Percentiles rank a stretch among this genome's conserved stretches.
Conservation (phyloP, 2,888 invertebrate genomes). For the Leucophenga montana region DNA sequence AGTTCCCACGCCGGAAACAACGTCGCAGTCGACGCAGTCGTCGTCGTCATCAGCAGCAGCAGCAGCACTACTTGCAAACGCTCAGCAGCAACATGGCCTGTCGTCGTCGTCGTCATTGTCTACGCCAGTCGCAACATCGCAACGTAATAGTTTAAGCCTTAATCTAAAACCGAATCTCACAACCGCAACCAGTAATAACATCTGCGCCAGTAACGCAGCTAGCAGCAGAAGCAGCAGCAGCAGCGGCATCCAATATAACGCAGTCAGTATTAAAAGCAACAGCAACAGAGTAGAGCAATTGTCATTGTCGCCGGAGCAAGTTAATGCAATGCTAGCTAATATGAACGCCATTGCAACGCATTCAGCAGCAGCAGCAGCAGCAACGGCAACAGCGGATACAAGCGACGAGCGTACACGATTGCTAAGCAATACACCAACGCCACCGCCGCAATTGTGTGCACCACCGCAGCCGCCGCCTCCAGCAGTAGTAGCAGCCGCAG, state of each 20-base stretch:
- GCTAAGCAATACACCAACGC: slow-evolving; percentile 51
- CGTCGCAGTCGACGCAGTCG: slow-evolving; percentile 29
- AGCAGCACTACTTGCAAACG: not conserved
- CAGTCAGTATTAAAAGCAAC: slow-evolving; percentile 10
- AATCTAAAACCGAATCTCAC: slow-evolving; percentile 42
- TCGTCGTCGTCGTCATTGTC: too few relatives aligned
- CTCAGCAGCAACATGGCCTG: slow-evolving; percentile 14
- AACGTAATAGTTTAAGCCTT: slow-evolving; percentile 26
- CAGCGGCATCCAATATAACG: not conserved
- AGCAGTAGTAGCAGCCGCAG: slow-evolving; percentile 26
- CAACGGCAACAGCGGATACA: slow-evolving; percentile 35
- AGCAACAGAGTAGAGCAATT: not conserved
- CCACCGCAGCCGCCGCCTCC: slow-evolving; percentile 42
- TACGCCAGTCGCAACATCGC: not conserved
- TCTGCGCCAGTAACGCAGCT: slow-evolving; percentile 22
- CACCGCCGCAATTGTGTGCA: slow-evolving; percentile 41
- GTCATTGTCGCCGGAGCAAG: not conserved
- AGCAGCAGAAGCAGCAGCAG: not conserved
- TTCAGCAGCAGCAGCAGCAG: slow-evolving; percentile 30
- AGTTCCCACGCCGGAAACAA: slow-evolving; percentile 39
- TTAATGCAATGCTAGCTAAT: slow-evolving; percentile 15
- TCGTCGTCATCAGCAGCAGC: not conserved
- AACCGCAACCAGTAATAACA: slow-evolving; percentile 16
- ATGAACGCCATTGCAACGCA: slow-evolving; percentile 5
- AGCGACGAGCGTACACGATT: slow-evolving; percentile 68